Evolutionary conservation across 2,113 vertebrate genomes (phyloP).

Genomic region (Sylvicapra grimmia): DNA sequence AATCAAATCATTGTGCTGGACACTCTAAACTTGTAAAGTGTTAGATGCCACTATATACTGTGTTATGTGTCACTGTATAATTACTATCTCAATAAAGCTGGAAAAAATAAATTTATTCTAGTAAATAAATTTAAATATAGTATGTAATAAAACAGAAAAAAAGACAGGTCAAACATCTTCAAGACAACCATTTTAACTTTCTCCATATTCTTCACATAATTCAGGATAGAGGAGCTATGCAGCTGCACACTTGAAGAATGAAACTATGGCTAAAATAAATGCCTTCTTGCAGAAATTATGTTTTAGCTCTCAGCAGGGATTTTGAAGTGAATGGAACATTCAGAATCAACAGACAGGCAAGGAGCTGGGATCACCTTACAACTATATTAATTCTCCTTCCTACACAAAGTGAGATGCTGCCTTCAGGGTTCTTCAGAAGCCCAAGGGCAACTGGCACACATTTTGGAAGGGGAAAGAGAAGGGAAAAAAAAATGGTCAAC

Average conservation of each 20-base stretch:
- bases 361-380: background rate
- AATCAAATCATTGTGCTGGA: background rate
- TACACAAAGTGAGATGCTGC: slow-evolving; percentile 19
- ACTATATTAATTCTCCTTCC: background rate
- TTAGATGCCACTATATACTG: background rate
- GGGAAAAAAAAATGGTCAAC: background rate
- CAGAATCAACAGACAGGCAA: slow-evolving; percentile 26
- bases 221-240: background rate
- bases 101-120: background rate
- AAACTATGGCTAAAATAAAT: background rate
- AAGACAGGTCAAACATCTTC: background rate
- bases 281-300: background rate
- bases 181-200: background rate
- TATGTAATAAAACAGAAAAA: slow-evolving; percentile 1
- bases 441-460: background rate
- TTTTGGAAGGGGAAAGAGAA: slow-evolving; percentile 23
- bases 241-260: background rate
- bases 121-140: background rate
- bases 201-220: background rate
- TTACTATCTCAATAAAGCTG: background rate
- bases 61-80: background rate
- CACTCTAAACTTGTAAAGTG: background rate
- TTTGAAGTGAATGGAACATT: background rate
- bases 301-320: slow-evolving; percentile 24
- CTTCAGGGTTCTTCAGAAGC: slow-evolving; percentile 16